These are phyloP conservation scores for Peromyscus leucopus DNA, from an alignment of 2,113 vertebrate genomes.

Conservation along the genomic window DNA sequence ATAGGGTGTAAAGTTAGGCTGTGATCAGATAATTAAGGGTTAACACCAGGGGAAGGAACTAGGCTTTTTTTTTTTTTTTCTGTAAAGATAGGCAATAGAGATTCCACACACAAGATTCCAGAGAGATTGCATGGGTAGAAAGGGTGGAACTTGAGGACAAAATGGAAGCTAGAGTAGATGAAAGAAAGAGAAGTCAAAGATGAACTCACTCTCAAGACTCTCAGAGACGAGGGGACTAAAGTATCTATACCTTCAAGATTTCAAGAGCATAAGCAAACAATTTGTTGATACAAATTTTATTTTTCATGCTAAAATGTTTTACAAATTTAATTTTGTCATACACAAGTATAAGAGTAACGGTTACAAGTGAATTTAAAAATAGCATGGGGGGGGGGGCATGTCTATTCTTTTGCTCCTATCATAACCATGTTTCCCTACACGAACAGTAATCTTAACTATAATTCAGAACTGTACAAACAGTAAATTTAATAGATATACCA, in stretches of 20 bases:
- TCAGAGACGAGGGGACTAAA: not conserved
- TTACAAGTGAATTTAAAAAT: slow-evolving; percentile 87
- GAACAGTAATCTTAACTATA: slow-evolving; percentile 79
- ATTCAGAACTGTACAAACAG: slow-evolving; percentile 56
- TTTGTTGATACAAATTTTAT: slow-evolving; percentile 80
- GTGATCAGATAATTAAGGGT: not conserved
- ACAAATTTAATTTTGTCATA: slow-evolving; percentile 82
- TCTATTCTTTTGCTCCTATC: slow-evolving; percentile 82
- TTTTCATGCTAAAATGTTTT: slow-evolving; percentile 86
- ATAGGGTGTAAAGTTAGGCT: not conserved
- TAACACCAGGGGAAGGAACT: not conserved
- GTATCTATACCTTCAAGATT: not conserved
- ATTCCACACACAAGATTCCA: not conserved
- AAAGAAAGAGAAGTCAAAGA: not conserved
- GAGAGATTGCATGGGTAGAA: not conserved
- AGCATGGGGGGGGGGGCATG: slow-evolving; percentile 85
- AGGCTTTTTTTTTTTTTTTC: not conserved
- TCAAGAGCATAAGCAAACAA: slow-evolving; percentile 66
- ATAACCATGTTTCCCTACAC: slow-evolving; percentile 79
- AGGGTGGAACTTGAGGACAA: not conserved
- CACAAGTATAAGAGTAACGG: slow-evolving; percentile 84
- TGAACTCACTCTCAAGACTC: not conserved
- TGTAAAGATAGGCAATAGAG: not conserved
- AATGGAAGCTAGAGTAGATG: not conserved
- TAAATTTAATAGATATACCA: slow-evolving; percentile 33